Base-by-base conservation (phyloP, 2,113 vertebrate genomes). In the Tympanuchus pallidicinctus region DNA sequence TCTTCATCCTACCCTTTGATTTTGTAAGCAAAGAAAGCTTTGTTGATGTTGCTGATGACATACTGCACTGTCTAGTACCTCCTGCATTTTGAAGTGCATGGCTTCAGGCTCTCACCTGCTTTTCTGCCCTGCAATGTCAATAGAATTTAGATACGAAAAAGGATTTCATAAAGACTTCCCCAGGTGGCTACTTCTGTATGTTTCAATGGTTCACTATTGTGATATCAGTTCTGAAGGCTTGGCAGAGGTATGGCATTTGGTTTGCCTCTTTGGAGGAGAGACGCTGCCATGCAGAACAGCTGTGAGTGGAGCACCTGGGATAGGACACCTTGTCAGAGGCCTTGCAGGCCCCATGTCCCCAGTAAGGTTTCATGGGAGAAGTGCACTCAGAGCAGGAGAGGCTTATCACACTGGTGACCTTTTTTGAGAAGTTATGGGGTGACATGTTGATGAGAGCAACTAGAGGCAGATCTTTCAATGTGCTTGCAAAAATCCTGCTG, bases 401-500 rank as follows among this genome's bases (percentile, higher is more conserved):
- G 17, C 5, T 77, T 13, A 12, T 3, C 66, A 34, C 16, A 43
- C 10, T 60, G 63, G 32, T n/a, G 18, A 6, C 42, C 71, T 66
- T 36, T 66, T 48, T 47, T 27, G 38, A 38, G 28, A 43, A 57
- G 6, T 48, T 57, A 16, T 1, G 8, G 11, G 54, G 1, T 43
- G 13, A 18, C 64, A 40, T 21, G 43, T 27, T 32, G 42, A 6
- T 8, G 54, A 38, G 10, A 60, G 11, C 11, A 64, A 8, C 22
- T 34, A n/a, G 8, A 52, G 28, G 5, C 22, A 1, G 0, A 6
- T 11, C 11, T 77, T 57, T 40, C 15, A 38, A 30, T 10, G 22
- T 0, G 0, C 20, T 69, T 75, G 12, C 0, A 28, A 2, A 30
- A 48, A 24, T 15, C 22, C 21, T 1, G 1, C 15, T 34, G 32